Evolutionary conservation across 2,888 invertebrate genomes (phyloP), one percentile per base, ranked within the genome.

Genomic region (Slavum lentiscoides): DNA sequence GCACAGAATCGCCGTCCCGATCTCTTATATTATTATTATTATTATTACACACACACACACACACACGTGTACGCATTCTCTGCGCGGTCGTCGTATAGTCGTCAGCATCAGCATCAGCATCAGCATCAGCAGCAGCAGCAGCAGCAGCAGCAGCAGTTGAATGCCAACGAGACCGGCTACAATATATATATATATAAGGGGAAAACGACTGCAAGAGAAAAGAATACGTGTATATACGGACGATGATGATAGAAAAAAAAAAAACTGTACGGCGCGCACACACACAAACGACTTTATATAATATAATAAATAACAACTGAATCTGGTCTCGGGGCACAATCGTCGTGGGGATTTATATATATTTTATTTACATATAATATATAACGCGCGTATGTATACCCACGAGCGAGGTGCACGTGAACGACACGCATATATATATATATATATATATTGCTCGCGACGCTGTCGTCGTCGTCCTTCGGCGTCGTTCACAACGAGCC

Each of bases 291-390:
- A 80, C 80, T 80, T 72, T 72, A 80, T 80, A 80, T 70, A 80
- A 80, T 80, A 80, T 70, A 80, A 80, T 80, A 80, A 80, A 80
- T 80, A 80, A 80, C 80, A 80, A 80, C 80, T 80, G 80, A 80
- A 80, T 80, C 80, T 66, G 64, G 80, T 80, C 67, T 67, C 75
- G 58, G 68, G 30, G 59, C 43, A 76, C 75, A 68, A 68, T 76
- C 72, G 80, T 76, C 72, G 80, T 72, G 80, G 64, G 80, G 80
- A 80, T 80, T 80, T 77, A 77, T 77, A 77, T 77, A 77, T 70
- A 30, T 30, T 30, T 30, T 75, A 77, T 77, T 77, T 77, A 77
- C 77, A 77, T 77, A 77, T 77, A 77, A 77, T 77, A 77, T 30
- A 30, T 30, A 30, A 30, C 30, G 30, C 30, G 30, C 30, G 30